Base-by-base conservation (phyloP, 2,113 vertebrate genomes). In the Mesocricetus auratus region DNA sequence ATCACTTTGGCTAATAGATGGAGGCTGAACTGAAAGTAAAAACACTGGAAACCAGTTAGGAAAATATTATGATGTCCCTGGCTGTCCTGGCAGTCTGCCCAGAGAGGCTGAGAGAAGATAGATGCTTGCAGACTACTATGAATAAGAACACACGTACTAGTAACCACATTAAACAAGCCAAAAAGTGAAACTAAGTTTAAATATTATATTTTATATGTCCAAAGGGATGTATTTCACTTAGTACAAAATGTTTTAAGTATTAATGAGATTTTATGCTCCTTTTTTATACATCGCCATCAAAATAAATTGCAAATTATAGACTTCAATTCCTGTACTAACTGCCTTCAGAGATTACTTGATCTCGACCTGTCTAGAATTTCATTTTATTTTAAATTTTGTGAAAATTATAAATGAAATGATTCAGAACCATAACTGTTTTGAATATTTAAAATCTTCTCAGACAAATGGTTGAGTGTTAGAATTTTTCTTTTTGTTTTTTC, bases 351-450 rank as follows among this genome's bases (percentile, higher is more conserved):
- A 73, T 86, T 83, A 60, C 15, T 75, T 86, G 8, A 56, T 47
- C 36, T 83, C 36, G 9, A 75, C 62, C 26, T 82, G 33, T 39
- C 39, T 64, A 56, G 10, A 68, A 83, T 7, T 12, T 86, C 4
- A 50, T 75, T 64, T 96, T 68, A 13, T 73, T 94, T 93, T 66
- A 94, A 86, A 60, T 93, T 74, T 50, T 4, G 33, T 74, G 4
- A 90, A 29, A 81, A 60, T 66, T 45, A 47, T 33, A 21, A 11
- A 12, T 39, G 39, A 79, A 79, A 53, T 26, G 15, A 56, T 45
- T 83, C 11, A 56, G 87, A 62, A 50, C 2, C 24, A 53, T 66
- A 96, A 22, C 29, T 45, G 1, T 58, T 74, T 8, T 26, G 33
- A 95, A 86, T 3, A 1, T 42, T 86, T 22, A 66, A 89, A 78